Evolutionary conservation across 1,140 invertebrate species (phyloP).

Genomic region (Diorhabda carinulata): DNA sequence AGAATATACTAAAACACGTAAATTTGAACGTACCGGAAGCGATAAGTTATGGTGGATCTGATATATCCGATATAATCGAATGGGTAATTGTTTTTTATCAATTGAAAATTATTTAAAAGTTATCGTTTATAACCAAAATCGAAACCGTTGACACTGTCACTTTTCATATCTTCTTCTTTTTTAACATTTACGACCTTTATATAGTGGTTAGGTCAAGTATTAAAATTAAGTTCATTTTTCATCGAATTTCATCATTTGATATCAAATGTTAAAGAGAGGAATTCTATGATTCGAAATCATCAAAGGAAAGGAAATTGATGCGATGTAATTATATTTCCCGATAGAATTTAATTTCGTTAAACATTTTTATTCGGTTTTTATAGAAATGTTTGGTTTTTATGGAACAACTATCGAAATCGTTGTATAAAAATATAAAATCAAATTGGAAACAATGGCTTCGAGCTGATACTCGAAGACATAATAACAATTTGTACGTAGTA

Average conservation of each 20-base stretch:
- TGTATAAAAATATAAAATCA: constrained; percentile 36
- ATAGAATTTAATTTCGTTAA: too few species aligned
- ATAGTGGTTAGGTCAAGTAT: too few species aligned
- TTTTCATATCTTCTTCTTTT: too few species aligned
- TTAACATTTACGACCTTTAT: too few species aligned
- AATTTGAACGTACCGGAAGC: constrained; percentile 46
- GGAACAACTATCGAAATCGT: constrained; percentile 33
- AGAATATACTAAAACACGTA: constrained; percentile 35
- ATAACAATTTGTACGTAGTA: constrained; percentile 39
- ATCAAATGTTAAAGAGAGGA: too few species aligned
- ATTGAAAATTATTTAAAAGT: constrained; percentile 3
- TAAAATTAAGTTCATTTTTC: too few species aligned
- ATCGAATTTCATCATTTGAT: too few species aligned
- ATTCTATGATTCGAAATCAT: too few species aligned
- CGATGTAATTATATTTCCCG: too few species aligned
- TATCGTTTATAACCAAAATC: too few species aligned
- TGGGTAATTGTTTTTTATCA: constrained; percentile 34
- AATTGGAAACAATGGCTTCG: constrained; percentile 38
- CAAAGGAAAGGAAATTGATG: too few species aligned
- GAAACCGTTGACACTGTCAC: too few species aligned
- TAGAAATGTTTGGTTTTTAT: constrained; percentile 42
- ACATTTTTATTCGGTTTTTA: constrained; percentile 12
- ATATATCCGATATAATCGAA: constrained; percentile 34
- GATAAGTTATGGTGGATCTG: constrained; percentile 36
- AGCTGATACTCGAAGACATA: constrained; percentile 20